Base-by-base conservation (phyloP, 2,113 vertebrate species). In the Piaya cayana region DNA sequence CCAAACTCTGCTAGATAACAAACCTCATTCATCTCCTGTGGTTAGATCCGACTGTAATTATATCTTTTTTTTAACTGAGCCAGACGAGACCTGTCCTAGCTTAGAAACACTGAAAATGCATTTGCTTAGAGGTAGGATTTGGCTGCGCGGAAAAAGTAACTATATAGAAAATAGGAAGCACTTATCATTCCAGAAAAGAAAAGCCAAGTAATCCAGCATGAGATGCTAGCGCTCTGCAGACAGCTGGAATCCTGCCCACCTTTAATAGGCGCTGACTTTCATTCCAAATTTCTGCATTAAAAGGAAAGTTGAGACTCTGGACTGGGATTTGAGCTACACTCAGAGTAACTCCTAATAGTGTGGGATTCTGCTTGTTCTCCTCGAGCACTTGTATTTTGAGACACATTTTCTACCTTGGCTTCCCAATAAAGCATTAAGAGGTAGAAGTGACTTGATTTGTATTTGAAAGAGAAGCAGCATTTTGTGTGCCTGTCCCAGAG, bases 91-190 rank as follows among this genome's bases (percentile, higher is more conserved):
- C 43, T 62, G 32, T 22, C 75, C 58, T 39, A 55, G 29, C n/a
- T 91, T 86, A 86, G 77, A 62, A 88, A 79, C 68, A 67, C 26
- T 34, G 69, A 29, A 62, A 59, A 67, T 25, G 26, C 64, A 63
- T 62, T 88, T 86, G 36, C 65, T 84, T 69, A 76, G 82, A 88
- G 77, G 37, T 80, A 92, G 86, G 56, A 60, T 70, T 86, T 93
- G 65, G 56, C 39, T 85, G 37, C 56, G 47, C 42, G 64, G 69
- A 60, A 78, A 82, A 67, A 25, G 14, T 64, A 63, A 37, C 49
- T 49, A 17, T 49, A 58, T 49, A 14, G 64, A 30, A 80, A 71
- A 43, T 60, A 84, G 52, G 63, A 90, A 58, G 19, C 13, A 2
- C 29, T 53, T 45, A 7, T 32, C 1, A n/a, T 89, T 80, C 34